phyloP scores from a whole-genome alignment of 1,140 invertebrate species.

The Heterodera carotae region DNA sequence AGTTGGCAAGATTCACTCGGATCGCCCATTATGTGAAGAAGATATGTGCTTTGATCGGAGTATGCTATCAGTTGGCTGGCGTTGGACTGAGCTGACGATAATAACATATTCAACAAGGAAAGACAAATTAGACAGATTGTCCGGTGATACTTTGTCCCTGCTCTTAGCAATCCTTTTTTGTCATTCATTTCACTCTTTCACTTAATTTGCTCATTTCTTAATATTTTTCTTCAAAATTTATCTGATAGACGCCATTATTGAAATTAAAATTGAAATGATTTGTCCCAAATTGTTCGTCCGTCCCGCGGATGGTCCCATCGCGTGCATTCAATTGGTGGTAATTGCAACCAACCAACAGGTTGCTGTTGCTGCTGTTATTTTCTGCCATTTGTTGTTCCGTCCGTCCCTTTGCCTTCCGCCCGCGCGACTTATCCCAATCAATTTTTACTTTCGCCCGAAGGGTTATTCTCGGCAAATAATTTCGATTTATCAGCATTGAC shows the following conservation, averaged over 20 bases:
- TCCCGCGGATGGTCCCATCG: neutral
- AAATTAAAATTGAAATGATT: too few species aligned
- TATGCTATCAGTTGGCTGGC: slow-evolving; percentile 32
- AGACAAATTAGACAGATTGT: neutral
- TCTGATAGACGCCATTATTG: too few species aligned
- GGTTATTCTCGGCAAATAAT: neutral
- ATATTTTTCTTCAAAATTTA: too few species aligned
- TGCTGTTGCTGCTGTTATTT: too few species aligned
- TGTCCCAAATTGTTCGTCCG: too few species aligned
- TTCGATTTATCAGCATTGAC: too few species aligned
- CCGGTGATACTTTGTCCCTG: too few species aligned
- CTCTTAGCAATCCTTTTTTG: too few species aligned
- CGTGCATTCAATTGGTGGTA: neutral
- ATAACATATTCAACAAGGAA: neutral
- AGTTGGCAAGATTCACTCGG: slow-evolving; percentile 45
- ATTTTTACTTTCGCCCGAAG: neutral
- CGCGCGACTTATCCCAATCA: neutral
- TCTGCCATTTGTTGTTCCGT: neutral
- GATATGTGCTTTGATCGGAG: slow-evolving; percentile 39
- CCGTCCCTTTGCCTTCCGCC: neutral
- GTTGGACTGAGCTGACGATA: neutral
- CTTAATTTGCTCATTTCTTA: too few species aligned
- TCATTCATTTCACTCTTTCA: too few species aligned
- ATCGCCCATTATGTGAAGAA: slow-evolving; percentile 32
- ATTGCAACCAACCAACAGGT: neutral